Base-by-base conservation (phyloP, 1,140 invertebrate species). In the Trichoplusia ni region DNA sequence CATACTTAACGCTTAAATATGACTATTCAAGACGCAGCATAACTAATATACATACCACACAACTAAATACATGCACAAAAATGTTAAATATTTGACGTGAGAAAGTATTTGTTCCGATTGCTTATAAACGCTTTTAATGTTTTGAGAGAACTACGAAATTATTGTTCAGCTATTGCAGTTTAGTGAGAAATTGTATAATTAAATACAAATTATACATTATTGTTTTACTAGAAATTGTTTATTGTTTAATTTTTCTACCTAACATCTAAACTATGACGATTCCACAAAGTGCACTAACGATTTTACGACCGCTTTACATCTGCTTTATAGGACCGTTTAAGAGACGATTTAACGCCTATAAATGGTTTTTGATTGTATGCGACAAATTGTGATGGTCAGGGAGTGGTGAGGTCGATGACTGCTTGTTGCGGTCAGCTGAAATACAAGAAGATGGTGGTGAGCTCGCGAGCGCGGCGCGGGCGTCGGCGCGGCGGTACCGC, bases 1-100 rank as follows among this genome's bases (percentile, higher is more conserved):
- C 80, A 82, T 86, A 82, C 78, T 82, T 82, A 81, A 79, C 75
- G 72, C 78, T 79, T 75, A 70, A 79, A 82, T 77, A 74, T 70
- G 66, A 77, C 64, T 74, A 71, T 79, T 73, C 64, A 77, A 77
- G 65, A 71, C 67, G 71, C 71, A 71, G 75, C 37, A 44, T 54
- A 49, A 7, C 25, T 29, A 49, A 49, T 49, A 67, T 64, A 69
- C 66, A 69, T 69, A 67, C 44, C 35, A 56, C 31, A 46, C 58
- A 49, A 54, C 19, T 53, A 70, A 66, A 75, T 64, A 47, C 46
- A 35, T 9, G 49, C 62, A 56, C 18, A 51, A 31, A 56, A 56
- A 47, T 62, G 42, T 46, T 46, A 46, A 42, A 59, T 46, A 46
- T 66, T 49, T 66, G 31, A 59, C 35, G 37, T 49, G 47, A 66